Conservation (phyloP, 2,113 vertebrate genomes). For the Mohoua ochrocephala region DNA sequence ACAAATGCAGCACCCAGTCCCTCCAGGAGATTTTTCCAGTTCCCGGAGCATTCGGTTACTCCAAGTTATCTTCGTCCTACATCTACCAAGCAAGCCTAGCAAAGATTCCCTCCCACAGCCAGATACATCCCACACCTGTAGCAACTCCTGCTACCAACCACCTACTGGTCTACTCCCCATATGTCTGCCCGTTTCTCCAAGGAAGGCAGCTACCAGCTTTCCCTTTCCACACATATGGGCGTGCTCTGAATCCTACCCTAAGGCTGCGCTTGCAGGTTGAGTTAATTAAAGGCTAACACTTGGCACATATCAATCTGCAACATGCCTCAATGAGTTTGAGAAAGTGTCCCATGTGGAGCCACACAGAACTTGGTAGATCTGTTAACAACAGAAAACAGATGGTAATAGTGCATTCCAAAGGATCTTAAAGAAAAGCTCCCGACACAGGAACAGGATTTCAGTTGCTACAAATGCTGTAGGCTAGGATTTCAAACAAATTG, state of each 20-base stretch:
- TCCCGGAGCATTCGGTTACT: background rate
- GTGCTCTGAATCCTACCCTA: background rate
- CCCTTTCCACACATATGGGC: background rate
- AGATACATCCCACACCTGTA: constrained; percentile 34
- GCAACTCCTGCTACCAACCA: background rate
- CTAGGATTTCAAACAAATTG: background rate
- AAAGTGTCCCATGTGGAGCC: background rate
- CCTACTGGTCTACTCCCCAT: constrained; percentile 9
- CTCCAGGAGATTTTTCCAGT: background rate
- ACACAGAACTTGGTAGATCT: background rate
- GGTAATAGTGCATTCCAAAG: background rate
- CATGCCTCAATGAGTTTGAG: background rate
- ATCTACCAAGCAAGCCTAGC: background rate
- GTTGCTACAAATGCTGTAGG: background rate
- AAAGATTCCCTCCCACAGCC: constrained; percentile 10
- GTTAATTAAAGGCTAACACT: constrained; percentile 2
- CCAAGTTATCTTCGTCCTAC: constrained; percentile 5
- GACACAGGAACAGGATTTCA: background rate
- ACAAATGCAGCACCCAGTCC: background rate
- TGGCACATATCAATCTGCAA: background rate
- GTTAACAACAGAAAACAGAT: constrained; percentile 15
- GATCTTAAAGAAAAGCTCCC: background rate
- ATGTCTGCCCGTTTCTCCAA: constrained; percentile 24
- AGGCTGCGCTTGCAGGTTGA: background rate
- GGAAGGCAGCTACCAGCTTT: background rate